Conservation (phyloP, 2,113 vertebrate species). For the Canis aureus region DNA sequence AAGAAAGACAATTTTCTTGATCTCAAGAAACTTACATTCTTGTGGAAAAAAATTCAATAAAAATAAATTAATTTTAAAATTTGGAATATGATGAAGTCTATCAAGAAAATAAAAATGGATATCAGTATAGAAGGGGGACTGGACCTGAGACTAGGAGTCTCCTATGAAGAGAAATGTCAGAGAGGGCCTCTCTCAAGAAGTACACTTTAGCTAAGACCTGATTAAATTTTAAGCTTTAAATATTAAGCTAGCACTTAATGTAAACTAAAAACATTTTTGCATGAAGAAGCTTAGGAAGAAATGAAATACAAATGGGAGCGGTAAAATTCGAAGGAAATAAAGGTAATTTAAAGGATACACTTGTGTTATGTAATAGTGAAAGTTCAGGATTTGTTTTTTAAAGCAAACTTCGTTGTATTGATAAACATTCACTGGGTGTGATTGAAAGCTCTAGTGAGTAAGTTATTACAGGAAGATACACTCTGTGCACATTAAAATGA, state of each 20-base stretch:
- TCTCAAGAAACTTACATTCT: background rate
- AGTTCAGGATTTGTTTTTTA: background rate
- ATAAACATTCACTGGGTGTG: background rate
- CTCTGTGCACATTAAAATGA: slow-evolving; percentile 42
- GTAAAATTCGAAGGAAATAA: background rate
- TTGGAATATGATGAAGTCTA: background rate
- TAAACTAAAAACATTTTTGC: background rate
- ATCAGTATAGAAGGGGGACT: background rate
- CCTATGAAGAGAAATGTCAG: background rate
- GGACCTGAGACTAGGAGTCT: background rate
- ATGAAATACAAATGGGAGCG: background rate
- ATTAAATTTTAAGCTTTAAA: slow-evolving; percentile 18
- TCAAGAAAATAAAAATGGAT: background rate
- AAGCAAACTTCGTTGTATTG: slow-evolving; percentile 13
- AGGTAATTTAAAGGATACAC: background rate
- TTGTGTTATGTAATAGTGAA: background rate
- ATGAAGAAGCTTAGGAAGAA: background rate
- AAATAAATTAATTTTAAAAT: background rate
- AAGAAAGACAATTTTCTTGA: background rate
- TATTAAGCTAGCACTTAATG: background rate
- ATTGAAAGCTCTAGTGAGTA: background rate
- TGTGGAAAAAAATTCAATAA: background rate
- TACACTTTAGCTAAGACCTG: background rate
- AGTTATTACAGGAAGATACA: slow-evolving; percentile 48
- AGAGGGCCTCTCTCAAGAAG: background rate